A percentile compares a stretch with the other conserved stretches of the same genome.
These are phyloP conservation scores for Murina feae DNA, from an alignment of 2,113 vertebrate species.

Conservation along the genomic window DNA sequence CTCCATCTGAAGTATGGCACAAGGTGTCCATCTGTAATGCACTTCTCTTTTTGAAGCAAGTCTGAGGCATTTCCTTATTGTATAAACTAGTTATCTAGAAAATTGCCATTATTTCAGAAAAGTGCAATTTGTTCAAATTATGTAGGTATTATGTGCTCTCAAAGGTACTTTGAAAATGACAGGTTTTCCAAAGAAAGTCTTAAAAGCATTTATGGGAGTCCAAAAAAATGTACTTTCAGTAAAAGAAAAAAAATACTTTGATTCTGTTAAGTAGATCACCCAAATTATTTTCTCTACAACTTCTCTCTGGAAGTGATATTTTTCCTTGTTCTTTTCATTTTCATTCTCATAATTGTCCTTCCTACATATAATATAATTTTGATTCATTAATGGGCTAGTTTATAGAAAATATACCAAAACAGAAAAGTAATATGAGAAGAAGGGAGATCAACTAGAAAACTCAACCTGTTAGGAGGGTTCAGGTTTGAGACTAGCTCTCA, in stretches of 20 bases:
- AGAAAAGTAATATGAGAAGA: constrained; percentile 47
- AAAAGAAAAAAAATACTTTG: constrained; percentile 58
- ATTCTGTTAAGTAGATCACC: constrained; percentile 73
- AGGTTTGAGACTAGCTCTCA: neutral
- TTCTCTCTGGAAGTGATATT: constrained; percentile 32
- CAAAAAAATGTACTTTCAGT: constrained; percentile 58
- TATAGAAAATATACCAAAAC: constrained; percentile 57
- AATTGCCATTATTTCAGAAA: constrained; percentile 81
- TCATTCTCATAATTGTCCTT: constrained; percentile 55
- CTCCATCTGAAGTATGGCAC: neutral
- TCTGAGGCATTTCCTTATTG: constrained; percentile 77
- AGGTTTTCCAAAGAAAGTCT: constrained; percentile 73
- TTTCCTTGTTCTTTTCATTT: constrained; percentile 70
- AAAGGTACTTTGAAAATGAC: constrained; percentile 78
- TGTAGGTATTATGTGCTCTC: constrained; percentile 77
- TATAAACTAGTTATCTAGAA: constrained; percentile 81
- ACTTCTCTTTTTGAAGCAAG: constrained; percentile 66
- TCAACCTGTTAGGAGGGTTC: neutral
- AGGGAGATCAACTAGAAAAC: neutral
- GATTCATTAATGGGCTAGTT: constrained; percentile 60
- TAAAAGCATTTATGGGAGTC: constrained; percentile 77
- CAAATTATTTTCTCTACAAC: constrained; percentile 66
- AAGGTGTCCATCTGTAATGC: constrained; percentile 47
- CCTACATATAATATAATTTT: constrained; percentile 66
- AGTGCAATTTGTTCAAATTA: constrained; percentile 76